Evolutionary conservation across 2,113 vertebrate genomes (phyloP).

Genomic region (Hemiprocne comata): DNA sequence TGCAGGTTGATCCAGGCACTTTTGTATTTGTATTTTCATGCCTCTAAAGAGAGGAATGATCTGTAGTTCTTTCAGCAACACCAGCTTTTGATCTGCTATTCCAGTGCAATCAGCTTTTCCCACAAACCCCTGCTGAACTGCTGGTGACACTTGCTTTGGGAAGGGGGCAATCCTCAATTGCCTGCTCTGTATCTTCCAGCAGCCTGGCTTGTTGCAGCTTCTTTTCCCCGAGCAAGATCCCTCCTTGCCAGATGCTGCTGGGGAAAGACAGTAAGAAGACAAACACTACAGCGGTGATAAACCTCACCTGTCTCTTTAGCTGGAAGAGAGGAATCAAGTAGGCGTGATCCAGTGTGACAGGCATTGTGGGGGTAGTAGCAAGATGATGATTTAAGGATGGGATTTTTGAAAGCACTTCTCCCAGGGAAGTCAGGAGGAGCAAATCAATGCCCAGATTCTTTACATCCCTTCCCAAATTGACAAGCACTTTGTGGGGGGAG

Average conservation of each 20-base stretch:
- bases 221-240: neutral
- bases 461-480: neutral
- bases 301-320: slow-evolving; percentile 16
- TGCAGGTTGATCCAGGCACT: neutral
- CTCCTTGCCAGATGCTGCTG: neutral
- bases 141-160: neutral
- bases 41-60: neutral
- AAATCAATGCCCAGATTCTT: slow-evolving; percentile 19
- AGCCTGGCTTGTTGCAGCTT: neutral
- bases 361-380: neutral
- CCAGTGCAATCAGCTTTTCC: neutral
- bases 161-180: neutral
- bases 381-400: neutral
- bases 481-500: slow-evolving; percentile 26
- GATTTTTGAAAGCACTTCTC: slow-evolving; percentile 60
- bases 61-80: neutral
- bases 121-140: neutral
- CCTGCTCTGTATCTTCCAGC: neutral
- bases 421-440: slow-evolving; percentile 17
- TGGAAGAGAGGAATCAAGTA: neutral
- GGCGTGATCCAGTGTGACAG: slow-evolving; percentile 30
- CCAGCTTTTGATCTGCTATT: neutral
- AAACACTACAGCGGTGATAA: neutral
- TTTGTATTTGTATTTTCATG: neutral
- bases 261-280: neutral